Percentiles rank a stretch among this genome's conserved stretches.
Conservation (phyloP, 2,888 invertebrate genomes). For the Eilema caniola region DNA sequence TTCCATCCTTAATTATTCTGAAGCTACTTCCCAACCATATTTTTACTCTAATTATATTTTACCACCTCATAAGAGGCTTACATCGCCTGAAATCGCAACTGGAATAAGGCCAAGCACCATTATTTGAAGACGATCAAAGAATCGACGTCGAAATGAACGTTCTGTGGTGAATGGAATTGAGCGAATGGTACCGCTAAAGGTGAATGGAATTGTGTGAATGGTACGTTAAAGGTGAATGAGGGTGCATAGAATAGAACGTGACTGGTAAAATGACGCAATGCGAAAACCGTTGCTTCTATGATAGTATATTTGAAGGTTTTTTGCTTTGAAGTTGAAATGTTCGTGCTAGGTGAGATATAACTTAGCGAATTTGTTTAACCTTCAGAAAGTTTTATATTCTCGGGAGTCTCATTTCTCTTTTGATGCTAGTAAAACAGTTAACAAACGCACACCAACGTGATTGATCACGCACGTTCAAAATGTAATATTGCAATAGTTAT, state of each 20-base stretch:
- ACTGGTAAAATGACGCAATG: conserved; percentile 46
- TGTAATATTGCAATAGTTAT: no score
- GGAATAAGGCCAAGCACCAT: conserved; percentile 35
- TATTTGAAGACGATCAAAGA: conserved; percentile 45
- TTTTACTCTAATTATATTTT: background rate
- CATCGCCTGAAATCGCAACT: background rate
- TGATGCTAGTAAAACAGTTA: background rate
- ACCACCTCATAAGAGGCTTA: background rate
- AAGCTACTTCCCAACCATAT: background rate
- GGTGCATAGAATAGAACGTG: conserved; percentile 33
- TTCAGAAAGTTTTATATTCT: conserved; percentile 2
- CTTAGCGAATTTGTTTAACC: background rate
- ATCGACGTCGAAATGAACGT: conserved; percentile 40
- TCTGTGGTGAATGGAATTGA: conserved; percentile 29
- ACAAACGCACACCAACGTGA: background rate
- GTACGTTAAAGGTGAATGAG: conserved; percentile 34
- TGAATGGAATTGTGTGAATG: conserved; percentile 22
- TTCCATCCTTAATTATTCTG: background rate
- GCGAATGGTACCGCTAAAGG: conserved; percentile 33
- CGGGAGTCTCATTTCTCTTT: background rate
- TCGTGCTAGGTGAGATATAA: background rate
- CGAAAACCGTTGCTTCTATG: conserved; percentile 36
- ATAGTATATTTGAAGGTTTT: conserved; percentile 26
- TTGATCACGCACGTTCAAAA: background rate
- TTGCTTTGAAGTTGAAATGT: conserved; percentile 19